A percentile compares a stretch with the other conserved stretches of the same genome.
phyloP scores from a whole-genome alignment of 2,888 invertebrate genomes.

The Dugesia japonica region DNA sequence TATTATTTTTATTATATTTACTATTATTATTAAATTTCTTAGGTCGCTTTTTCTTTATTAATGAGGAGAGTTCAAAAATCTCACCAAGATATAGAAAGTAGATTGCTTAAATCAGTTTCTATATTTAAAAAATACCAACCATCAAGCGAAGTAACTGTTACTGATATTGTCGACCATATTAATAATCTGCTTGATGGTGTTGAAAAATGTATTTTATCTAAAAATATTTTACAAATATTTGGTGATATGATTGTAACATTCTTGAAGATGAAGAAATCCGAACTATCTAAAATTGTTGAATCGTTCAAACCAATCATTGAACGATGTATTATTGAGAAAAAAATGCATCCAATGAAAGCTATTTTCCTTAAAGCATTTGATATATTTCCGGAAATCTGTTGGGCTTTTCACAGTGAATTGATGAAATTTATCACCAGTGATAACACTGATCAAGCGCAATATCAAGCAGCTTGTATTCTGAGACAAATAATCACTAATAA shows the following conservation, averaged over 20 bases:
- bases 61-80: neutral
- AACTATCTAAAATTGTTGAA: neutral
- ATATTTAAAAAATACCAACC: neutral
- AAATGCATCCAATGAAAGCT: neutral
- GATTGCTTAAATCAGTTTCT: neutral
- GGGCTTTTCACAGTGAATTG: neutral
- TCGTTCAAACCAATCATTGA: neutral
- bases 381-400: neutral
- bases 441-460: neutral
- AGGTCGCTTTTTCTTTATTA: neutral
- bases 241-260: neutral
- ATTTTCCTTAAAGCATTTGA: neutral
- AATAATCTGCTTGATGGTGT: neutral
- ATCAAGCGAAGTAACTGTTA: neutral
- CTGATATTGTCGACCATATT: neutral
- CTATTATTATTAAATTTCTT: neutral
- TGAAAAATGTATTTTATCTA: neutral
- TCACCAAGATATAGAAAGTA: neutral
- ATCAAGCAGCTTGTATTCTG: neutral
- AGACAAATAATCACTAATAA: neutral
- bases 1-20: no score
- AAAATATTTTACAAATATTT: neutral
- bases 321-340: neutral
- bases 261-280: neutral
- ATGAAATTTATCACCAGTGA: neutral